phyloP scores from a whole-genome alignment of 1,140 invertebrate genomes.

The Armadillidium nasatum region DNA sequence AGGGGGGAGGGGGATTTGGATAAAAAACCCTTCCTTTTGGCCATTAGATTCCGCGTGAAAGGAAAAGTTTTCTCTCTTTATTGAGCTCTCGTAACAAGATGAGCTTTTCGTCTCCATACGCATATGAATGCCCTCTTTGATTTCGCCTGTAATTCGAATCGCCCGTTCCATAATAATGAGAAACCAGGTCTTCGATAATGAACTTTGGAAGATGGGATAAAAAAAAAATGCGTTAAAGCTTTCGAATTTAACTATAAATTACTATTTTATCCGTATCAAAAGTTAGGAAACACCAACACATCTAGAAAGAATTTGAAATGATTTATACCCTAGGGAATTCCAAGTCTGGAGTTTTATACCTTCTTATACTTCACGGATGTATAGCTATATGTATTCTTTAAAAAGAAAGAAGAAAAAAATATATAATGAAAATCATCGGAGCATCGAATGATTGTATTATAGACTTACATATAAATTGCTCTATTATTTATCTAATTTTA shows the following conservation, averaged over 20 bases:
- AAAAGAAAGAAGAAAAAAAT: no score
- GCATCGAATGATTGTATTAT: no score
- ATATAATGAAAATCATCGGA: no score
- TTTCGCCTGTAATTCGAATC: slow-evolving; percentile 2
- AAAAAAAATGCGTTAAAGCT: neutral
- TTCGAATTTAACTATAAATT: slow-evolving; percentile 10
- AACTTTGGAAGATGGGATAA: slow-evolving; percentile 3
- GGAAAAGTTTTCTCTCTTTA: neutral
- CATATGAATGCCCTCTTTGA: slow-evolving; percentile 10
- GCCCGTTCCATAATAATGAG: slow-evolving; percentile 2
- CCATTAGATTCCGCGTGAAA: neutral
- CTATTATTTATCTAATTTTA: no score
- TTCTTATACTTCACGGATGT: no score
- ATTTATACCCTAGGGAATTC: neutral
- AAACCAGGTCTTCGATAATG: neutral
- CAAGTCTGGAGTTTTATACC: neutral
- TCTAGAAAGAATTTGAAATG: slow-evolving; percentile 5
- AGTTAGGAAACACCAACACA: neutral
- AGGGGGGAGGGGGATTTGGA: neutral
- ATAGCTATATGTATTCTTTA: no score
- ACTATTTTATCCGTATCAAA: neutral
- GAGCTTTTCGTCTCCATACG: slow-evolving; percentile 2
- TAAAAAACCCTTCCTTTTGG: neutral
- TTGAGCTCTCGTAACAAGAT: slow-evolving; percentile 1
- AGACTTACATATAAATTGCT: no score